Evolutionary conservation across 1,140 invertebrate species (phyloP), one percentile per base, ranked within the genome.

Genomic region (Octopus bimaculoides): DNA sequence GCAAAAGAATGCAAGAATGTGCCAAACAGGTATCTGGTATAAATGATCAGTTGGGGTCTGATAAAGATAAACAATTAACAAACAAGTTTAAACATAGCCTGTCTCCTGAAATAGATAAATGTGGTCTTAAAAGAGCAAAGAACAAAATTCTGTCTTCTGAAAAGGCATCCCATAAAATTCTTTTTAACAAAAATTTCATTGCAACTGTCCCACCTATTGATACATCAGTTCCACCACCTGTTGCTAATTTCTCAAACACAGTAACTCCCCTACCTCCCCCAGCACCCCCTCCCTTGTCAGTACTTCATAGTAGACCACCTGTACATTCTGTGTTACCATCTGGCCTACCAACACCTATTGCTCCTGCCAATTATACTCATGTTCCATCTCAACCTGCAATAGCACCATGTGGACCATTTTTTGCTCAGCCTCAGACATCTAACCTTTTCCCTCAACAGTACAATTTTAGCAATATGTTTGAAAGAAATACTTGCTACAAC

Each of bases 1-100:
- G 88, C 5, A 88, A 88, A 77, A 83, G 87, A 81, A 90, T 89
- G 88, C 89, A 89, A 79, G 88, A 90, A 83, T 81, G 87, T 56
- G 86, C 87, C 75, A 83, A 84, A 74, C 81, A 85, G 52, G 84
- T 75, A 81, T 77, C 83, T 83, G 55, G 81, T 84, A 76, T 79
- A 87, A 9, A 89, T 89, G 69, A 78, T 89, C n/a, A 86, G 83
- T 52, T 84, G 84, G 74, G 83, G 83, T 52, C 75, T 88, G 75
- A 81, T 77, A 52, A 77, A 81, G 2, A 74, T 77, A 76, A 85
- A 85, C 20, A 75, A 83, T 10, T 78, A 75, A 73, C 78, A 73
- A 52, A 80, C 81, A 73, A 83, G 14, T 79, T 82, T 74, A 75
- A 86, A 82, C 78, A 84, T 9, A 83, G 80, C 74, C 69, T 78